Base-by-base conservation (phyloP, 2,113 vertebrate genomes). In the Chlorocebus sabaeus region DNA sequence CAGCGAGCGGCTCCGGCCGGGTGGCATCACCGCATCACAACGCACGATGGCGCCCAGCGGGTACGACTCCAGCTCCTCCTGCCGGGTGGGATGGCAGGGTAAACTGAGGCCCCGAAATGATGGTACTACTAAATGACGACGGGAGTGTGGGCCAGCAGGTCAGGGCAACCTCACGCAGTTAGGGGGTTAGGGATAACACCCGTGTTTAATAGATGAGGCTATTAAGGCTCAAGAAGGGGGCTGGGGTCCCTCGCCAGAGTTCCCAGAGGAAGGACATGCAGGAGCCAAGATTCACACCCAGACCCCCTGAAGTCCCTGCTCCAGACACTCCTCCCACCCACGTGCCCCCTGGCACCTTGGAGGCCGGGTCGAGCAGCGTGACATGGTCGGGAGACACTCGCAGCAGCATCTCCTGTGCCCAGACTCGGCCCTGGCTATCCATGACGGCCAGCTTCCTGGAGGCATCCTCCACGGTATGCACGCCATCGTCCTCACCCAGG, bases 11-110 rank as follows among this genome's bases (percentile, higher is more conserved):
- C 98, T 98, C 13, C 97, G 98, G 61, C 98, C 98, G 0, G 99
- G 98, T 0, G 97, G 97, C 82, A 89, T 78, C 3, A 99, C 96
- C 45, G 98, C 97, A 1, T 99, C 98, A 8, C 99, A 99, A 84
- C 99, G 99, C 82, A 98, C 93, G 85, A 99, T 98, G 82, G 98
- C 98, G 20, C 94, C 95, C 84, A 99, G 95, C 0, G 98, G 38
- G 76, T 99, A 99, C 0, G 91, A 98, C 97, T 99, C 99, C 98
- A 99, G 96, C 85, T 99, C 99, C 5, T 99, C 99, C 99, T 99
- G 82, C 5, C 17, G 55, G 70, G 25, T 4, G 16, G 25, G 13
- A 48, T 4, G 2, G 61, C 2, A 70, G 30, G 55, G 40, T 80
- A 48, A 92, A 95, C 35, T 94, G 88, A 6, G 79, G 20, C 35